Evolutionary conservation across 2,113 vertebrate species (phyloP), one percentile per base, ranked within the genome.

Genomic region (Oostethus manadensis): DNA sequence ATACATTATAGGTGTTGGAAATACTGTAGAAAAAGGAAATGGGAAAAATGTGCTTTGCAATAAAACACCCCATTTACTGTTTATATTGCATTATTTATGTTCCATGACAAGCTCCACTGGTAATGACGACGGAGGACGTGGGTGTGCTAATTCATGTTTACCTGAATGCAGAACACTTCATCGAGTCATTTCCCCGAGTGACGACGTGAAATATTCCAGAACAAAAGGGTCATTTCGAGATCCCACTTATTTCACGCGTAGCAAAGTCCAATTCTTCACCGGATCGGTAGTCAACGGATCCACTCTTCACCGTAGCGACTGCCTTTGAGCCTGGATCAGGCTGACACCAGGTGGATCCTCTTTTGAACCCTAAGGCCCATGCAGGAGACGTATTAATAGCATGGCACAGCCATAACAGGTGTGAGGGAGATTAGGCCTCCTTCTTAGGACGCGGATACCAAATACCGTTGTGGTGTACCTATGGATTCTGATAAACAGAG

Each of bases 351-450:
- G 35, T 26, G 64, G 76, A 83, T 79, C 73, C 62, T 83, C 67
- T 74, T 66, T 83, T 66, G 56, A 64, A 16, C 63, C 26, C 44
- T 21, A 38, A 57, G 35, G 23, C 22, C 38, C 10, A 54, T 18
- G 23, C 22, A 58, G 23, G 21, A 58, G 58, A 50, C 20, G 68
- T 84, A 82, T 84, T 85, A 77, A 84, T 80, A 83, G 76, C 69
- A 58, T 60, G 54, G 71, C 67, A 73, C 8, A 15, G 55, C 62
- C 8, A 9, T 70, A 65, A 63, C 83, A 81, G 83, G 83, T 85
- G 81, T 77, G 62, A 42, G 64, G 59, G 45, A 80, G 88, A 87
- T 88, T 88, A 88, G 46, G 62, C n/a, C 15, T 56, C 56, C 10
- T 66, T 50, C 40, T 50, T 35, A 40, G 15, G 17, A 18, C 35